These are phyloP conservation scores for Ctenodactylus gundi DNA, from an alignment of 2,113 vertebrate species.

Conservation along the genomic window DNA sequence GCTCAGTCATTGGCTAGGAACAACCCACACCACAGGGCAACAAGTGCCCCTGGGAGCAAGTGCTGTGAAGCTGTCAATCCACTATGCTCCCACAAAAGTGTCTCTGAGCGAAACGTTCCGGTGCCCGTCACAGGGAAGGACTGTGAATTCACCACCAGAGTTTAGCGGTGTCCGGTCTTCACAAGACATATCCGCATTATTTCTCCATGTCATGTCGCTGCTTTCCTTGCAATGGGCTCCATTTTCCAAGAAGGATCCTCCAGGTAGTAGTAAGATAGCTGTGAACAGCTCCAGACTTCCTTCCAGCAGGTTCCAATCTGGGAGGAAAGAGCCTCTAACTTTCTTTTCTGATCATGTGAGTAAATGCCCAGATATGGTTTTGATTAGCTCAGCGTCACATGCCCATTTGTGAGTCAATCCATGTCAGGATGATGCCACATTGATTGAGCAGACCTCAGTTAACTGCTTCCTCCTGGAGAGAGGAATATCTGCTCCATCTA, in stretches of 20 bases:
- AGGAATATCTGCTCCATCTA: fast-evolving
- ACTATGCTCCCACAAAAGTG: no score
- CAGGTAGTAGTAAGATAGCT: neutral
- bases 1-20: neutral
- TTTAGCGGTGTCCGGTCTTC: no score
- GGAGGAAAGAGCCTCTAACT: neutral
- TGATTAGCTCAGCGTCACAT: neutral
- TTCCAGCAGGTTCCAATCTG: neutral
- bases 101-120: neutral
- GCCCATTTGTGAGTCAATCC: neutral
- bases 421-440: neutral
- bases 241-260: neutral
- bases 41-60: neutral
- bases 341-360: neutral
- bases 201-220: neutral
- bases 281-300: neutral
- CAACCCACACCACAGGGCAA: neutral
- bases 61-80: neutral
- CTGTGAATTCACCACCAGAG: neutral
- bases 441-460: neutral
- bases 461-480: neutral
- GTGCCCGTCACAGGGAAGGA: neutral
- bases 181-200: neutral
- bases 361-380: neutral
- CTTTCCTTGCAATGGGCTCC: neutral